Evolutionary conservation across 2,113 vertebrate species (phyloP), one percentile per base, ranked within the genome.

Genomic region (Eulemur rufifrons): DNA sequence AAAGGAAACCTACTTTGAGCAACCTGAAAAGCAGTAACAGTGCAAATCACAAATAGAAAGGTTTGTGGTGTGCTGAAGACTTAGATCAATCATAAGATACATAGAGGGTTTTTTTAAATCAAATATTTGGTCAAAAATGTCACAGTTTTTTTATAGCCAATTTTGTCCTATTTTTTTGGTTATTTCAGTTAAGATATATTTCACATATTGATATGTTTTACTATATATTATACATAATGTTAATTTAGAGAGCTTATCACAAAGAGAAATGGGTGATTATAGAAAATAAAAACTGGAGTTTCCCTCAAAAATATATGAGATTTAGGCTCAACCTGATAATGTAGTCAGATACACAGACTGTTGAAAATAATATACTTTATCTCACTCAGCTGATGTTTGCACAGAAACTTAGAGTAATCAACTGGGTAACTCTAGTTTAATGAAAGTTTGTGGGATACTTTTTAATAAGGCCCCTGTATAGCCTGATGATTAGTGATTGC

Each of bases 361-460:
- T 96, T 95, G 91, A 96, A 98, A 97, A 97, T 96, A 97, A 92
- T 92, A 63, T 89, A 80, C 95, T 98, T 97, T 98, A 96, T 97
- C 93, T 96, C 12, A 92, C 96, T 94, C 91, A 95, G 94, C 93
- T 97, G 97, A 96, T 97, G 91, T 98, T 98, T 98, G 95, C 91
- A 50, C 76, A 96, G 96, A 97, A 98, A 98, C 97, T 98, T 96
- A 96, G 86, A 93, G 92, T 96, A 89, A 91, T 85, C 95, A 25
- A 25, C 94, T 86, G 97, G 93, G 82, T 98, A 96, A 97, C 98
- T 98, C 98, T 96, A 97, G 96, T 96, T 98, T 95, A 97, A 89
- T 2, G 3, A 97, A 98, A 98, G 97, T 98, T 98, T 98, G 98
- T 92, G 97, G 97, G 97, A 96, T 98, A 94, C 98, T 98, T 98